These are phyloP conservation scores for Drosophila nigrodunni DNA, from an alignment of 1,140 invertebrate species.

Conservation along the genomic window DNA sequence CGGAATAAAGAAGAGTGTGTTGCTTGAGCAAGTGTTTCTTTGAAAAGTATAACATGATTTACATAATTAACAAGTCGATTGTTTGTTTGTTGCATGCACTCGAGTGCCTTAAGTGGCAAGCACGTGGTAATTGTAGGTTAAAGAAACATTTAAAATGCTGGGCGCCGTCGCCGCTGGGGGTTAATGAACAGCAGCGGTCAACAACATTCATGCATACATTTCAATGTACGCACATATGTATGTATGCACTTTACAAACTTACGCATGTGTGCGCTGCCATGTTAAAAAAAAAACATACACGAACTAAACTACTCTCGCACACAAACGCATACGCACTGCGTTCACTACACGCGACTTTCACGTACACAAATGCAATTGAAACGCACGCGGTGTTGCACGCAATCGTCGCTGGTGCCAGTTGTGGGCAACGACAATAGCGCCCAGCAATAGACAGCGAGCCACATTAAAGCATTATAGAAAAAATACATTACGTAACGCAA, in stretches of 20 bases:
- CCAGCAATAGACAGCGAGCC: constrained; percentile 56
- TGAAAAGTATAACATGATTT: constrained; percentile 75
- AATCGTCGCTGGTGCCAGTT: constrained; percentile 11
- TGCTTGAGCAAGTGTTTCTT: constrained; percentile 5
- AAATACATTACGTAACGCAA: constrained; percentile 78
- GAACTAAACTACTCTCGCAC: constrained; percentile 14
- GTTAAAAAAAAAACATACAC: constrained; percentile 50
- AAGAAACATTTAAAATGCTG: constrained; percentile 55
- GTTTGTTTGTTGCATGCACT: constrained; percentile 53
- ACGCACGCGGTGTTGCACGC: constrained; percentile 64
- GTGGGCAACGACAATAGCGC: constrained; percentile 36
- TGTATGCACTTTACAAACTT: constrained; percentile 10
- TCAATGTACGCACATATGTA: background rate
- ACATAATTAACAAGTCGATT: constrained; percentile 60
- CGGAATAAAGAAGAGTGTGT: background rate
- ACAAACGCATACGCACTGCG: constrained; percentile 10
- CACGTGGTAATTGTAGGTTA: constrained; percentile 84
- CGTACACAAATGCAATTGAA: constrained; percentile 69
- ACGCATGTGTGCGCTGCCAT: constrained; percentile 62
- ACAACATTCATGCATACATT: constrained; percentile 6
- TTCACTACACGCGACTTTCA: constrained; percentile 35
- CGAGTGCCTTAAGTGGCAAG: constrained; percentile 45
- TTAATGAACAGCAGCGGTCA: constrained; percentile 74
- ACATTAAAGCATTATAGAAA: constrained; percentile 75
- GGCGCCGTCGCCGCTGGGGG: constrained; percentile 47